Percentiles rank a stretch among this genome's conserved stretches.
Conservation (phyloP, 2,797 vertebrate species). For the Malacoctenus gilli region DNA sequence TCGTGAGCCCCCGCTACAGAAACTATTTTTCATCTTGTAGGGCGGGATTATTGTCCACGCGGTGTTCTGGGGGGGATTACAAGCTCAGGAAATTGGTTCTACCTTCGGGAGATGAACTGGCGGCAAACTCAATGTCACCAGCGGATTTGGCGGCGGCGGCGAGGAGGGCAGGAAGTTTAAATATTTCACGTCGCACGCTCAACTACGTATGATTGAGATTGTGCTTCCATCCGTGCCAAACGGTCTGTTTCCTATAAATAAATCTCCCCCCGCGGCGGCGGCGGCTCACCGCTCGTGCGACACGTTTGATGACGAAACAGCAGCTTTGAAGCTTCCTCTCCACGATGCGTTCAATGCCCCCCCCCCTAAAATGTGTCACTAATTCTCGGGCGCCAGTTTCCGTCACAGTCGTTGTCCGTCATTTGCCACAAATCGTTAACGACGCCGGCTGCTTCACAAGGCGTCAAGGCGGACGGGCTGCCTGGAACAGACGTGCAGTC, state of each 20-base stretch:
- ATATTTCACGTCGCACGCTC: slow-evolving; percentile 4
- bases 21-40: too few species aligned
- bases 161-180: too few species aligned
- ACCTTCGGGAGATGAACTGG: too few species aligned
- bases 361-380: slow-evolving; percentile 23
- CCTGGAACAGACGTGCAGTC: slow-evolving; percentile 28
- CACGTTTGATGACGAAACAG: slow-evolving; percentile 12
- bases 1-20: too few species aligned
- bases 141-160: too few species aligned
- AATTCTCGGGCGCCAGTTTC: slow-evolving; percentile 21
- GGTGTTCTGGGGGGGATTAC: too few species aligned
- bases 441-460: slow-evolving; percentile 13
- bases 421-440: slow-evolving; percentile 42
- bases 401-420: slow-evolving; percentile 37
- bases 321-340: slow-evolving; percentile 13
- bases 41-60: too few species aligned
- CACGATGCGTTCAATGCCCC: slow-evolving; percentile 18
- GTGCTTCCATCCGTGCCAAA: slow-evolving; percentile 11
- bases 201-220: background rate
- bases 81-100: too few species aligned
- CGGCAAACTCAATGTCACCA: too few species aligned
- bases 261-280: background rate
- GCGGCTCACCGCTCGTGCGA: slow-evolving; percentile 3
- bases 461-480: slow-evolving; percentile 7
- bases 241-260: slow-evolving; percentile 8